phyloP scores from a whole-genome alignment of 2,113 vertebrate species.

The Ciconia stormi region DNA sequence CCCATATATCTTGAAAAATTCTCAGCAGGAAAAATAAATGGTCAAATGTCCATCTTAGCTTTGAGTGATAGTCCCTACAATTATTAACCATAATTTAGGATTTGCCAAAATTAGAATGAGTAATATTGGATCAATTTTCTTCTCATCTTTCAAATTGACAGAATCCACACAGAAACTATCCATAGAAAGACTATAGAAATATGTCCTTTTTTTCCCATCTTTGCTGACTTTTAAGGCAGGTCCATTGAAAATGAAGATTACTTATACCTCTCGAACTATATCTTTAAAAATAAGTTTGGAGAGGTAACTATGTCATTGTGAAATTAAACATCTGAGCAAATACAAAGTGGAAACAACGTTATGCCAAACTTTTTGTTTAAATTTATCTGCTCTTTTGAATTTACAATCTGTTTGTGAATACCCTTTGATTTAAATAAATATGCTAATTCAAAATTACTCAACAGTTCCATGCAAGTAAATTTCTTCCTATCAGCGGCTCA shows the following conservation, averaged over 20 bases:
- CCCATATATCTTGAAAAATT: background rate
- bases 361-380: background rate
- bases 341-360: background rate
- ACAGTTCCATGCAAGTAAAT: fast-evolving
- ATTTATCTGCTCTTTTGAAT: background rate
- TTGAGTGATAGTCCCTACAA: background rate
- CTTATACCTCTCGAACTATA: background rate
- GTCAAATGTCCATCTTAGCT: background rate
- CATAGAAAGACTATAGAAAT: background rate
- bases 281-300: background rate
- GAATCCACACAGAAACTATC: background rate
- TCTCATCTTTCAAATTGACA: background rate
- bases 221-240: background rate
- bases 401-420: background rate
- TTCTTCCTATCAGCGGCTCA: background rate
- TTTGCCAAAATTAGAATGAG: conserved; percentile 7
- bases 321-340: background rate
- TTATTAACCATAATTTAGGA: background rate
- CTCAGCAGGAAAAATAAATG: background rate
- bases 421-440: background rate
- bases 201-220: fast-evolving
- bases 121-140: background rate
- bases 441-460: background rate
- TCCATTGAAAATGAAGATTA: background rate
- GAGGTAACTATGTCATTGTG: background rate